Evolutionary conservation across 1,140 invertebrate species (phyloP).

Genomic region (Lucilia cuprina): DNA sequence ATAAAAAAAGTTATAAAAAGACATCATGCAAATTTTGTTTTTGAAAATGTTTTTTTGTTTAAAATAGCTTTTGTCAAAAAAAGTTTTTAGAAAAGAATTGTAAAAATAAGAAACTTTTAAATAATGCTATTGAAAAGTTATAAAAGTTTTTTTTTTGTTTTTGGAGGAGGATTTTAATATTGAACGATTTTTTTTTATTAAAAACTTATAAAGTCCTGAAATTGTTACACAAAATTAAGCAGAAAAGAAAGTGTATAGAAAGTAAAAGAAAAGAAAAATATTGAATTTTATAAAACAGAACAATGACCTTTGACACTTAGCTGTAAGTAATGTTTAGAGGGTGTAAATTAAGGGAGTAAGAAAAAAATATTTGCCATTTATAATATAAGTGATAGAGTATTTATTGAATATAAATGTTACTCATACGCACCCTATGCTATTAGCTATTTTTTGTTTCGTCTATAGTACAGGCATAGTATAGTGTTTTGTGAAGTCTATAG

Average conservation of each 20-base stretch:
- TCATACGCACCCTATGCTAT: too few species aligned
- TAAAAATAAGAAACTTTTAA: constrained; percentile 24
- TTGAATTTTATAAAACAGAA: background rate
- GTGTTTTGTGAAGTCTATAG: too few species aligned
- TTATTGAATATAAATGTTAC: too few species aligned
- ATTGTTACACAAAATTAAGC: background rate
- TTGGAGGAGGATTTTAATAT: background rate
- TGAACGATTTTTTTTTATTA: background rate
- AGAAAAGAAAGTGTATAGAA: background rate
- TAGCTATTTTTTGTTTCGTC: too few species aligned
- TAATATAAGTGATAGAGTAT: too few species aligned
- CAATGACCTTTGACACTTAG: background rate
- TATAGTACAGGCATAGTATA: too few species aligned
- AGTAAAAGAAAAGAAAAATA: background rate
- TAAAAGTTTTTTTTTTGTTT: background rate
- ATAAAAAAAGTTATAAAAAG: background rate
- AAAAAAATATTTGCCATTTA: too few species aligned
- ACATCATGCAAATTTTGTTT: constrained; percentile 11
- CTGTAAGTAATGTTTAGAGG: background rate
- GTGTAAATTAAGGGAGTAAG: too few species aligned
- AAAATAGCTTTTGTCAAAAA: background rate
- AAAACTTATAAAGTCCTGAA: background rate
- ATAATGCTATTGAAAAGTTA: constrained; percentile 27
- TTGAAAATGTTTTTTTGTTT: background rate
- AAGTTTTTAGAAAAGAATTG: background rate